Evolutionary conservation across 2,797 vertebrate genomes (phyloP).

Genomic region (Betta splendens): DNA sequence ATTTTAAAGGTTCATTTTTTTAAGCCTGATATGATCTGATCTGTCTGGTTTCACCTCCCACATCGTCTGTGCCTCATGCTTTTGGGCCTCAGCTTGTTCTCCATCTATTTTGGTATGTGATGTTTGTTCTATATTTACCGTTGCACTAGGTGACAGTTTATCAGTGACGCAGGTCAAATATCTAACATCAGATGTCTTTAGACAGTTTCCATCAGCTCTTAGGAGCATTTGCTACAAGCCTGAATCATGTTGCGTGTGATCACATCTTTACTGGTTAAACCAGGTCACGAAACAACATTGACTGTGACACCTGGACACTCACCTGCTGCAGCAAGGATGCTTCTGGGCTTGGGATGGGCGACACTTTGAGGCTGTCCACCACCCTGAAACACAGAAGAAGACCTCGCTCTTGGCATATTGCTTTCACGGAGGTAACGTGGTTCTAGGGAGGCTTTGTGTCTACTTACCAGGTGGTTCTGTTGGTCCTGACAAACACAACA

Average conservation of each 20-base stretch:
- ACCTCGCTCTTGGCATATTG: too few species aligned
- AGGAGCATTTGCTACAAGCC: too few species aligned
- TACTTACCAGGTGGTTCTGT: conserved; percentile 64
- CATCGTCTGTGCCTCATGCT: not conserved
- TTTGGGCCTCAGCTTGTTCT: not conserved
- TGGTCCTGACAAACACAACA: not conserved
- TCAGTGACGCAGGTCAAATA: too few species aligned
- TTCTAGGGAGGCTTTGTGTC: too few species aligned
- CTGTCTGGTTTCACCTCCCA: conserved; percentile 17
- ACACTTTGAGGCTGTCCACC: conserved; percentile 34
- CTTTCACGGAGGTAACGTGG: too few species aligned
- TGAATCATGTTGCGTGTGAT: too few species aligned
- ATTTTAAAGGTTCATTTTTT: too few species aligned
- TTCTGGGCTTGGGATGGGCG: conserved; percentile 43
- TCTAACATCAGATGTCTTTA: not conserved
- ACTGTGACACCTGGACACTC: conserved; percentile 54
- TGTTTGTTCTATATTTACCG: not conserved
- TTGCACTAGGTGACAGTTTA: too few species aligned
- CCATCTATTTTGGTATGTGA: not conserved
- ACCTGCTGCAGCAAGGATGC: conserved; percentile 42
- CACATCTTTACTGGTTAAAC: too few species aligned
- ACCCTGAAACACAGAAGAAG: conserved; percentile 45
- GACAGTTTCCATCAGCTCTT: not conserved
- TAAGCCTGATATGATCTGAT: not conserved
- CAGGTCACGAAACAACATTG: too few species aligned